Evolutionary conservation across 2,888 invertebrate genomes (phyloP), one percentile per base, ranked within the genome.

Genomic region (Abscondita cerata): DNA sequence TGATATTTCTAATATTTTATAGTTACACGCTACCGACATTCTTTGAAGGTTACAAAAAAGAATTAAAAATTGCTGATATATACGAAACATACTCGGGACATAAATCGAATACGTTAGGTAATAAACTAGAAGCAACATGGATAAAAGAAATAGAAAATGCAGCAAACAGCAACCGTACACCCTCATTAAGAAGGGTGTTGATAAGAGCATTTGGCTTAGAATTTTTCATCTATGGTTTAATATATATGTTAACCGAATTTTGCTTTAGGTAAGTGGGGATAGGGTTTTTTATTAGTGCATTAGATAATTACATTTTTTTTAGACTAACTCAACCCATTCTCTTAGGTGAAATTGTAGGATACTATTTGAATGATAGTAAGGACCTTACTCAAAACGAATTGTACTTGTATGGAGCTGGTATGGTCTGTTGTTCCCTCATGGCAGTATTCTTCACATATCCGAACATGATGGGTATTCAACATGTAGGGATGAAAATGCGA

Each of bases 371-470:
- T 0, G 79, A 59, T 76, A n/a, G n/a, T 31, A 62, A 13, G 69
- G 69, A 36, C 11, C 8, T 8, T 72, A 79, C 44, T 68, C 71
- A 12, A 66, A 81, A 56, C 75, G 82, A 6, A 84, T 89, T 95
- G 0, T 93, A 92, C 77, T 80, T 90, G 55, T 93, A 91, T 76
- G 93, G 94, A 1, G 86, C 82, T 0, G 91, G 88, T 2, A 88
- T 95, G 15, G 87, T 93, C 12, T 70, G 90, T 15, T 90, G 90
- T 72, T 92, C 92, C 0, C 87, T 89, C 0, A 75, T 91, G 48
- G 90, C 90, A 73, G 88, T 94, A 20, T 83, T 95, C 69, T 82
- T 91, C n/a, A 88, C 92, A 66, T 97, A 98, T 81, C 95, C 95
- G 0, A 96, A 93, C 77, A 95, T 96, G 90, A 89, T 96, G 86